These are phyloP conservation scores for Meiosimyza decipiens DNA, from an alignment of 2,888 invertebrate species.

Conservation along the genomic window DNA sequence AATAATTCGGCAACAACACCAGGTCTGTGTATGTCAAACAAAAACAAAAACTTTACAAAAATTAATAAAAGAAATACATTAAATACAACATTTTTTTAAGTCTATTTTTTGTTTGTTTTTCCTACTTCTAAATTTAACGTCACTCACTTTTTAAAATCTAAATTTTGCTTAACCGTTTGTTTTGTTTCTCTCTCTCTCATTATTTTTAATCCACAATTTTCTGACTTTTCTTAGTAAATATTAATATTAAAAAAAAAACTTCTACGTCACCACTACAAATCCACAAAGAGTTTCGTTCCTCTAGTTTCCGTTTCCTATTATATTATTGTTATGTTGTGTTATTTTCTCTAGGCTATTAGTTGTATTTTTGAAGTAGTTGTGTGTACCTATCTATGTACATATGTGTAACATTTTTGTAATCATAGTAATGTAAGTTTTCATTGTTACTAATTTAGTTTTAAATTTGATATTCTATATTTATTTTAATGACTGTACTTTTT, in stretches of 20 bases:
- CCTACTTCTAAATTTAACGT: conserved; percentile 9
- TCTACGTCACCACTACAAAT: conserved; percentile 36
- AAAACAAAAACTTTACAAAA: conserved; percentile 35
- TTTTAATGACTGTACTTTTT: too few relatives aligned
- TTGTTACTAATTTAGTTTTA: too few relatives aligned
- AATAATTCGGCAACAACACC: conserved; percentile 66
- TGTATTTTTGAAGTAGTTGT: conserved; percentile 25
- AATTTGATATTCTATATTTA: too few relatives aligned
- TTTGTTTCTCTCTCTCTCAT: background rate
- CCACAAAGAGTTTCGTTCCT: conserved; percentile 37
- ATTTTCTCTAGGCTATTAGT: conserved; percentile 32
- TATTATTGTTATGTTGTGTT: conserved; percentile 14
- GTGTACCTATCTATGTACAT: conserved; percentile 10
- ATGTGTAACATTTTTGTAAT: background rate
- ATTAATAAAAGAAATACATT: conserved; percentile 35
- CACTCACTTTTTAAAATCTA: conserved; percentile 17
- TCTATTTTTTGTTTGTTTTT: conserved; percentile 12
- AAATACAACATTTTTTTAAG: conserved; percentile 24
- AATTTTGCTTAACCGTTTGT: conserved; percentile 5
- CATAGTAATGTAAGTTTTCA: background rate
- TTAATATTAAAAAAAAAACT: conserved; percentile 30
- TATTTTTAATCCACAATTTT: conserved; percentile 16
- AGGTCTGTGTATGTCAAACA: conserved; percentile 64
- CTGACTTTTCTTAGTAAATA: conserved; percentile 27
- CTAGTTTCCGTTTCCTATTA: conserved; percentile 29